phyloP scores from a whole-genome alignment of 2,888 invertebrate species.

The Caenorhabditis sp. region DNA sequence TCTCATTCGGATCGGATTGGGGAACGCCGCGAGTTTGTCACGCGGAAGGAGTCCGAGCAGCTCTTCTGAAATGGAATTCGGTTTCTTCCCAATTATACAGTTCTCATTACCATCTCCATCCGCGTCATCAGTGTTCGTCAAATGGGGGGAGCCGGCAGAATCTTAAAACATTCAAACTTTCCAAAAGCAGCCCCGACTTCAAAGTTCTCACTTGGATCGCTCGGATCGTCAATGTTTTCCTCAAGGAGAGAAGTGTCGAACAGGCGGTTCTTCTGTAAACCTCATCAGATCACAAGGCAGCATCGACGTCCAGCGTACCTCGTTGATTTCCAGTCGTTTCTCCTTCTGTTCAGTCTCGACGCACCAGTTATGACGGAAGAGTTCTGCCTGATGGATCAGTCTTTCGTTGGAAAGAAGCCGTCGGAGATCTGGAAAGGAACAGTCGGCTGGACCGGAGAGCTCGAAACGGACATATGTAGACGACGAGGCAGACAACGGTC shows the following conservation, averaged over 20 bases:
- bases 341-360: constrained; percentile 31
- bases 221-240: constrained; percentile 17
- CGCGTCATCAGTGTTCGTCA: constrained; percentile 18
- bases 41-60: constrained; percentile 23
- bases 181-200: too few relatives aligned
- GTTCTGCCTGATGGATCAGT: constrained; percentile 35
- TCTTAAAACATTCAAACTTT: too few relatives aligned
- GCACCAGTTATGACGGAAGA: constrained; percentile 49
- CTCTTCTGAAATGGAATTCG: constrained; percentile 17
- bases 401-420: constrained; percentile 25
- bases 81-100: background rate
- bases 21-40: constrained; percentile 28
- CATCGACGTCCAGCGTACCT: too few relatives aligned
- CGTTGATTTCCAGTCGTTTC: constrained; percentile 10
- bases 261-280: constrained; percentile 20
- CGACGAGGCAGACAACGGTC: constrained; percentile 21
- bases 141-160: too few relatives aligned
- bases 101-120: constrained; percentile 20
- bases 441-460: background rate
- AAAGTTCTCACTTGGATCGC: constrained; percentile 3
- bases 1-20: constrained; percentile 9
- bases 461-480: constrained; percentile 30
- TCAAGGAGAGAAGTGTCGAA: constrained; percentile 40
- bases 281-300: too few relatives aligned
- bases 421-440: constrained; percentile 31